A percentile compares a stretch with the other conserved stretches of the same genome.
Conservation (phyloP, 2,888 invertebrate genomes). For the Nipponacmea schrenckii region DNA sequence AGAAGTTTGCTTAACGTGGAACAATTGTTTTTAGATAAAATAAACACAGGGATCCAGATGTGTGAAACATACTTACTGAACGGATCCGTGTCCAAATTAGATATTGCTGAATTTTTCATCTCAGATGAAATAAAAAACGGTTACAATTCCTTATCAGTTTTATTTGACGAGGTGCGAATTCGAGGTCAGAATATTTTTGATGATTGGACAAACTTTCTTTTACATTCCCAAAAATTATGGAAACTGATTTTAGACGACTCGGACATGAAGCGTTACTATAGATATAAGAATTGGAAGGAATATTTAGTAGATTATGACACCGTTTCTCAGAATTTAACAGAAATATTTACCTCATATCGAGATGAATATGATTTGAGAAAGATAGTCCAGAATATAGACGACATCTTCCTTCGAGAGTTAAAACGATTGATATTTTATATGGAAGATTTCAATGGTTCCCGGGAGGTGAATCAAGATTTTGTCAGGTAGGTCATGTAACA, state of each 20-base stretch:
- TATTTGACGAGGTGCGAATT: conserved; percentile 40
- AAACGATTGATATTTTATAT: conserved; percentile 32
- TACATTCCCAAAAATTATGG: conserved; percentile 31
- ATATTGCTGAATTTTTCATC: conserved; percentile 31
- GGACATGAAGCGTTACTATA: conserved; percentile 34
- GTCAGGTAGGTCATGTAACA: conserved; percentile 31
- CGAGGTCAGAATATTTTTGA: conserved; percentile 36
- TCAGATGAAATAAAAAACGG: conserved; percentile 26
- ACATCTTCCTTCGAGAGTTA: conserved; percentile 33
- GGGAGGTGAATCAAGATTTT: conserved; percentile 36
- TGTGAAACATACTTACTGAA: conserved; percentile 21
- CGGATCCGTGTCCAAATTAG: conserved; percentile 25
- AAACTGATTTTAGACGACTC: conserved; percentile 33
- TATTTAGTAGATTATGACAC: conserved; percentile 30
- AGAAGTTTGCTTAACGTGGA: conserved; percentile 5
- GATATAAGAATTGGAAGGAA: conserved; percentile 19
- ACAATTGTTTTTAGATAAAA: conserved; percentile 7
- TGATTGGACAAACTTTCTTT: conserved; percentile 35
- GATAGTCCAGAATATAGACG: conserved; percentile 33
- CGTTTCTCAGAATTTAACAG: conserved; percentile 18
- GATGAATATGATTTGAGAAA: conserved; percentile 30
- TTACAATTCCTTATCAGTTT: conserved; percentile 30
- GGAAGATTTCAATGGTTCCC: conserved; percentile 30
- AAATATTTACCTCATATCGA: conserved; percentile 12
- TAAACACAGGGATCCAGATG: conserved; percentile 15